phyloP scores from a whole-genome alignment of 2,113 vertebrate species.

The Emydocephalus ijimae region DNA sequence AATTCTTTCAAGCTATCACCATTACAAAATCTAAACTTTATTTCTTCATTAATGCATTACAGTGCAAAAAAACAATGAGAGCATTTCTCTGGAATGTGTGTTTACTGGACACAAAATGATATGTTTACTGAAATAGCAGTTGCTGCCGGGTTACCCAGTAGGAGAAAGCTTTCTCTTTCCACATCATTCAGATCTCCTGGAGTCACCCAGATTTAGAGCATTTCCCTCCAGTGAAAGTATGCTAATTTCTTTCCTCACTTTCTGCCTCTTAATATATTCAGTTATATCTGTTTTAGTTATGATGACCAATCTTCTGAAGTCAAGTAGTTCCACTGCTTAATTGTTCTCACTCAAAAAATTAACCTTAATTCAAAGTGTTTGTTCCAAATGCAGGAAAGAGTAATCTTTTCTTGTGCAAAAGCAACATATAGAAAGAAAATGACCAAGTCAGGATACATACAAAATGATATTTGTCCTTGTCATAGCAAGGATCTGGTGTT shows the following conservation, averaged over 20 bases:
- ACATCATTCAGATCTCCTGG: slow-evolving; percentile 20
- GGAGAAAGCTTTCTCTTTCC: slow-evolving; percentile 67
- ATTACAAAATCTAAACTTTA: slow-evolving; percentile 71
- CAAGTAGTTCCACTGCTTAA: no score
- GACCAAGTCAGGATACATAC: neutral
- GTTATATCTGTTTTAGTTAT: neutral
- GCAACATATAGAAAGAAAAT: neutral
- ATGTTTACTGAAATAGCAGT: slow-evolving; percentile 74
- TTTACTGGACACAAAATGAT: slow-evolving; percentile 71
- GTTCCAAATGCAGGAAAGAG: neutral
- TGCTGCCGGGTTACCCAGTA: slow-evolving; percentile 70
- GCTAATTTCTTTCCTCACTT: neutral
- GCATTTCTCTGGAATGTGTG: slow-evolving; percentile 69
- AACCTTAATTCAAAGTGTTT: neutral
- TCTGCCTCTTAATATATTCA: neutral
- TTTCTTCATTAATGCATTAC: slow-evolving; percentile 73
- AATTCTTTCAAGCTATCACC: slow-evolving; percentile 72
- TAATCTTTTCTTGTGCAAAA: neutral
- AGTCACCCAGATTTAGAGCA: neutral
- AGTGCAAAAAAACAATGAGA: slow-evolving; percentile 70
- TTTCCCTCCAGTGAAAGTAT: fast-evolving
- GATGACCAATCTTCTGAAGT: neutral
- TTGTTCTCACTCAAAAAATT: no score
- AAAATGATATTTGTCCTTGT: neutral
- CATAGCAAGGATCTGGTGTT: neutral